Evolutionary conservation across 1,140 invertebrate species (phyloP).

Genomic region (Aricia agestis): DNA sequence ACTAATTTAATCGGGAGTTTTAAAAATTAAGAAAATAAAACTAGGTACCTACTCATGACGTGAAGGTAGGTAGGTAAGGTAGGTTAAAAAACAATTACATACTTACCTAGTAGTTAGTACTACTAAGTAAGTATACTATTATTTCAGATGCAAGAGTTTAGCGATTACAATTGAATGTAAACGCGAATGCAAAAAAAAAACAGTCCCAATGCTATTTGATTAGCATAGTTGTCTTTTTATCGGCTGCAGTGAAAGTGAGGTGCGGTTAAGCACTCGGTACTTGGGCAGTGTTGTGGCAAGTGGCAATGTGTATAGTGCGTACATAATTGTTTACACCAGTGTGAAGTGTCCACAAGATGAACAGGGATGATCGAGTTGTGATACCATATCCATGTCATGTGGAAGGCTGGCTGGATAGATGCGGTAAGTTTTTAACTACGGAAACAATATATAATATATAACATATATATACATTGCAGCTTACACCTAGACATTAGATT

Average conservation of each 20-base stretch:
- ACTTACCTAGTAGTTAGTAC: no score
- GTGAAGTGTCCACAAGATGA: conserved; percentile 52
- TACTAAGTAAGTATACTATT: no score
- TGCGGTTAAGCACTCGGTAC: conserved; percentile 43
- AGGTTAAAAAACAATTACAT: not conserved
- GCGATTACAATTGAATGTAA: conserved; percentile 19
- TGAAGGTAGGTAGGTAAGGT: not conserved
- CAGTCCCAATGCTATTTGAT: conserved; percentile 7
- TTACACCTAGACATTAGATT: no score
- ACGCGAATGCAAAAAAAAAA: conserved; percentile 1
- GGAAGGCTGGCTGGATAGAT: conserved; percentile 84
- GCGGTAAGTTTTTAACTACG: conserved; percentile 75
- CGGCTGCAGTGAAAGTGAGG: conserved; percentile 58
- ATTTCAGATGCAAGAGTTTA: conserved; percentile 10
- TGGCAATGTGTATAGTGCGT: conserved; percentile 41
- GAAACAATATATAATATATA: no score
- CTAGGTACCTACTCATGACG: no score
- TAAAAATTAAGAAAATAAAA: no score
- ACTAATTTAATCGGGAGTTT: no score
- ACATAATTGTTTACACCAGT: conserved; percentile 38
- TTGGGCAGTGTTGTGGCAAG: conserved; percentile 49
- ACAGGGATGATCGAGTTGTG: conserved; percentile 43
- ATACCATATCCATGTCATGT: conserved; percentile 80
- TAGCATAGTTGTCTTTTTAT: conserved; percentile 52
- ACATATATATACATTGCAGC: no score